phyloP scores from a whole-genome alignment of 1,140 invertebrate species.

The Camponotus floridanus region DNA sequence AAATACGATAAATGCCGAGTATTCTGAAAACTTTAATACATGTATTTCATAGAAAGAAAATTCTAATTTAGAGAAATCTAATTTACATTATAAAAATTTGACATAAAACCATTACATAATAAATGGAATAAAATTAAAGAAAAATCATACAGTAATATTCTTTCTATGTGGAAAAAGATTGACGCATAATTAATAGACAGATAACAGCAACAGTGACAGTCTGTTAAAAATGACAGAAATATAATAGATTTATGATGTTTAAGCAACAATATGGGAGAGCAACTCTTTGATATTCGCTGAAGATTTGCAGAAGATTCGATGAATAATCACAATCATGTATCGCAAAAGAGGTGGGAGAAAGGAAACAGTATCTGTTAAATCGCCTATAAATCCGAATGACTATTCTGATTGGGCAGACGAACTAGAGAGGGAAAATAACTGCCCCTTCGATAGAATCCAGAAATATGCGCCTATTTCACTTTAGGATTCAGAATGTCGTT shows the following conservation, averaged over 20 bases:
- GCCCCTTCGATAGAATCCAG: constrained; percentile 62
- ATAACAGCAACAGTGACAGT: no score
- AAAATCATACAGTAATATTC: neutral
- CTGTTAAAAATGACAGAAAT: no score
- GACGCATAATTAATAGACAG: no score
- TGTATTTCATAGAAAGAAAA: neutral
- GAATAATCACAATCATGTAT: no score
- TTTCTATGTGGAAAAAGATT: no score
- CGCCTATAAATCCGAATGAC: neutral
- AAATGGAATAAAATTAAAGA: neutral
- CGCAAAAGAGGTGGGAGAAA: constrained; percentile 7
- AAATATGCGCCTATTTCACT: constrained; percentile 63
- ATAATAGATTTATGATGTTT: no score
- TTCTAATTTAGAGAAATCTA: neutral
- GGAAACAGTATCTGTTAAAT: constrained; percentile 36
- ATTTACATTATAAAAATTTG: neutral
- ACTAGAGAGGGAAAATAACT: constrained; percentile 67
- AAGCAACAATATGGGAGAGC: no score
- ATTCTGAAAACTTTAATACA: neutral
- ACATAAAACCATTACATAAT: neutral
- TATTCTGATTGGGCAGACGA: constrained; percentile 41
- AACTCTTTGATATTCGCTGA: no score
- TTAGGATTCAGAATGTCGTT: constrained; percentile 53
- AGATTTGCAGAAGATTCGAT: no score
- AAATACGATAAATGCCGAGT: neutral